Base-by-base conservation (phyloP, 2,888 invertebrate species). In the Dolichomitus sp. region DNA sequence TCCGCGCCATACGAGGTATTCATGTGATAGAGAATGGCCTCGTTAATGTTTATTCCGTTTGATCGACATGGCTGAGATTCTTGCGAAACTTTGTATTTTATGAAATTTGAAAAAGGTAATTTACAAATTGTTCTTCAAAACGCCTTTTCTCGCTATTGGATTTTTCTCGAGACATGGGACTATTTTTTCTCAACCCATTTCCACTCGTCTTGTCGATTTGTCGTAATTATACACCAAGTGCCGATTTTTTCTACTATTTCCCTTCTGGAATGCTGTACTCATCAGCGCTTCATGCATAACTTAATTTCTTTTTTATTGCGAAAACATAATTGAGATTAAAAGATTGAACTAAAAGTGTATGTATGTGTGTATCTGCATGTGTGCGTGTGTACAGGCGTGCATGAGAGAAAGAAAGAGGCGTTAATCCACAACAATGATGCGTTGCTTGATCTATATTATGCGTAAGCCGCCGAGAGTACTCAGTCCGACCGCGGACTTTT, bases 311-410 rank as follows among this genome's bases (percentile, higher is more conserved):
- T 57, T 74, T 69, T 68, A 70, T 50, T n/a, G 63, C 70, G 45
- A 70, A 63, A 70, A 33, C 75, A 42, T 65, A 66, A 78, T 66
- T 63, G 83, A 80, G 83, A 83, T 83, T 80, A 80, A 80, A 76
- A 83, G 72, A 83, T 72, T 76, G 68, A 77, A 27, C 40, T 65
- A 14, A n/a, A 48, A 54, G 48, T 11, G 57, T 37, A 30, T 14
- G 9, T 23, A 52, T 6, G 19, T 37, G 61, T 37, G 61, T 17
- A 19, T n/a, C 5, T 33, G 33, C 3, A 40, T 37, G 9, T 5
- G 30, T 11, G 37, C 1, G 61, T 37, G 61, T 19, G 61, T 17
- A 17, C n/a, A 37, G 9, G 61, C 14, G 17, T 33, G 59, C 3
- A 33, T 6, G 57, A 6, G 2, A 37, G 2, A n/a, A n/a, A 19